Conservation (phyloP, 2,797 vertebrate species). For the Leptodactylus fallax region DNA sequence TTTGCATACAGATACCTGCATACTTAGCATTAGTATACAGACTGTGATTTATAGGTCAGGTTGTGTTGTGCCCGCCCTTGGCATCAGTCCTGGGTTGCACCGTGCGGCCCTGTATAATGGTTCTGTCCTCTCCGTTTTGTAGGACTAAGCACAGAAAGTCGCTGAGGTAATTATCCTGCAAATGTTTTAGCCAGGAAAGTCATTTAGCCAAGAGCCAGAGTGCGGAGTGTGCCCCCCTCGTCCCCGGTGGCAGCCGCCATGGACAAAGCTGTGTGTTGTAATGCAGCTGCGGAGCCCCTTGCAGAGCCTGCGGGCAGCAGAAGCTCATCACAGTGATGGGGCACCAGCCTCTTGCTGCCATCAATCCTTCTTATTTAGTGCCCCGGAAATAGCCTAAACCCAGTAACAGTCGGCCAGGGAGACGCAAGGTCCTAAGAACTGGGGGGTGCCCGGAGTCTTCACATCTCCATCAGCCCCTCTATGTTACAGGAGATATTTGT, state of each 20-base stretch:
- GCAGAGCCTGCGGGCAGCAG: background rate
- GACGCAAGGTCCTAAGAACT: background rate
- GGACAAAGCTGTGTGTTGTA: background rate
- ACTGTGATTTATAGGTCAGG: conserved; percentile 9
- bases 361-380: conserved; percentile 31
- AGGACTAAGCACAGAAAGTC: conserved; percentile 2
- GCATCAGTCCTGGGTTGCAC: background rate
- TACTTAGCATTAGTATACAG: too few relatives aligned
- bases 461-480: background rate
- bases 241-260: background rate
- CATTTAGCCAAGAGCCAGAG: background rate
- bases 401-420: background rate
- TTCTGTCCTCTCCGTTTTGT: background rate
- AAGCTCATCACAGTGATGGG: background rate
- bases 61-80: conserved; percentile 29
- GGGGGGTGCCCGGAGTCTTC: background rate
- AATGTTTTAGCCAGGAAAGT: background rate
- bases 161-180: conserved; percentile 10
- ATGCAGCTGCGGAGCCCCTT: background rate
- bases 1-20: too few relatives aligned
- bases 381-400: background rate
- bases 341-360: background rate
- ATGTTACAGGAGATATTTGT: conserved; percentile 11
- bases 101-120: background rate
- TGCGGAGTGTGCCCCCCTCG: background rate